These are phyloP conservation scores for Nomada ferruginata DNA, from an alignment of 2,888 invertebrate species.

Conservation along the genomic window DNA sequence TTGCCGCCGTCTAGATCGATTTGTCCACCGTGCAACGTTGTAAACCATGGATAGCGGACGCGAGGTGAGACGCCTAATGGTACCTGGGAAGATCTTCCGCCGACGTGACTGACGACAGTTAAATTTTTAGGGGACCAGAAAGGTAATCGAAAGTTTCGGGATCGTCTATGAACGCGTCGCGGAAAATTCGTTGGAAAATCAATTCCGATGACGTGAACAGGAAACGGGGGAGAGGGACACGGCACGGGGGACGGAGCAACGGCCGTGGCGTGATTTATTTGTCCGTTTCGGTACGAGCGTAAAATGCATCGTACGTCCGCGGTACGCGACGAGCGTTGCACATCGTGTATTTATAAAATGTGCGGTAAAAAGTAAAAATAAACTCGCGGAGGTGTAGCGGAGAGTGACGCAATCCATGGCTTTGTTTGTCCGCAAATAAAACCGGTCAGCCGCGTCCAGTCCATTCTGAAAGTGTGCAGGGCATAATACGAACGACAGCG, in stretches of 20 bases:
- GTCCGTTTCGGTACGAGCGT: slow-evolving; percentile 30
- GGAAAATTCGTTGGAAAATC: slow-evolving; percentile 34
- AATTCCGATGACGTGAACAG: slow-evolving; percentile 40
- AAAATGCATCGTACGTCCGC: slow-evolving; percentile 41
- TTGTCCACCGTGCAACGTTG: not conserved
- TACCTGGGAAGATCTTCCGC: no score
- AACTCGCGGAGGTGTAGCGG: slow-evolving; percentile 30
- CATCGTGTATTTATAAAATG: slow-evolving; percentile 59
- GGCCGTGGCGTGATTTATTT: slow-evolving; percentile 41
- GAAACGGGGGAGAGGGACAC: not conserved
- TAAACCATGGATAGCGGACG: not conserved
- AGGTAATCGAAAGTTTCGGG: not conserved
- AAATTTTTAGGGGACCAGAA: not conserved
- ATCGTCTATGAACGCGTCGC: slow-evolving; percentile 11
- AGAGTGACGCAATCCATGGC: slow-evolving; percentile 28
- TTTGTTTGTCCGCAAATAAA: slow-evolving; percentile 54
- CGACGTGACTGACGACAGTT: not conserved
- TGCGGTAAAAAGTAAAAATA: slow-evolving; percentile 45
- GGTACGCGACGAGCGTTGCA: slow-evolving; percentile 1
- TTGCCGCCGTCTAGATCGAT: not conserved
- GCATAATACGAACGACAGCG: slow-evolving; percentile 37
- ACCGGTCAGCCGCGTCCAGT: slow-evolving; percentile 9
- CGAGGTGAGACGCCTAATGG: no score
- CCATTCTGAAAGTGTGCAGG: slow-evolving; percentile 49
- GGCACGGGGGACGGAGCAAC: not conserved